Conservation (phyloP, 2,888 invertebrate species). For the Drosophila diplacantha region DNA sequence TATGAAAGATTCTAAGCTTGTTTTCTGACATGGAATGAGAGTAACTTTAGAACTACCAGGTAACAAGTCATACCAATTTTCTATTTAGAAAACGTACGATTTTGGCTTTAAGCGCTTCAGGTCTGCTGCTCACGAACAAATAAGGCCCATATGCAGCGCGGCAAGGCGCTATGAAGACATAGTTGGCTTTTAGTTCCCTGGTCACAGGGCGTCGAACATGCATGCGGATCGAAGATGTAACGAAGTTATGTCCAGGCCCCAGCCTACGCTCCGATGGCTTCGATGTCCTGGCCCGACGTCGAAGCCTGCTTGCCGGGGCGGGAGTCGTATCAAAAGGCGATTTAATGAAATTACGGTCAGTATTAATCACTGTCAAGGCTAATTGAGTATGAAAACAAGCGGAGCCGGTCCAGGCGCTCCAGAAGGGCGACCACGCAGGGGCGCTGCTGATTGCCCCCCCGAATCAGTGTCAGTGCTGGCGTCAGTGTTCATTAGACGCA, state of each 20-base stretch:
- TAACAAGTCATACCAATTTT: too few species aligned
- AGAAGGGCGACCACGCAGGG: constrained; percentile 4
- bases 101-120: neutral
- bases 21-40: too few species aligned
- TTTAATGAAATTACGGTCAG: constrained; percentile 70
- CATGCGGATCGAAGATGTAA: constrained; percentile 34
- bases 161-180: neutral
- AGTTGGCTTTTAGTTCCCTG: neutral
- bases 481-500: constrained; percentile 60
- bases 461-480: constrained; percentile 47
- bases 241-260: constrained; percentile 56
- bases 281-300: neutral
- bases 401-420: constrained; percentile 1
- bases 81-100: too few species aligned
- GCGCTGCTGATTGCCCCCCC: constrained; percentile 15
- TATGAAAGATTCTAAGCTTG: too few species aligned
- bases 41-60: too few species aligned
- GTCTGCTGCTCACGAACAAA: constrained; percentile 37
- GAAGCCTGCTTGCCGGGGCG: constrained; percentile 1
- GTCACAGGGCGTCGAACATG: neutral
- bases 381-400: constrained; percentile 69
- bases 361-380: constrained; percentile 71
- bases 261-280: constrained; percentile 19
- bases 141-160: constrained; percentile 40
- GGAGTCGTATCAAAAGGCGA: constrained; percentile 63